Evolutionary conservation across 2,113 vertebrate species (phyloP), one percentile per base, ranked within the genome.

Genomic region (Cephalopterus ornatus): DNA sequence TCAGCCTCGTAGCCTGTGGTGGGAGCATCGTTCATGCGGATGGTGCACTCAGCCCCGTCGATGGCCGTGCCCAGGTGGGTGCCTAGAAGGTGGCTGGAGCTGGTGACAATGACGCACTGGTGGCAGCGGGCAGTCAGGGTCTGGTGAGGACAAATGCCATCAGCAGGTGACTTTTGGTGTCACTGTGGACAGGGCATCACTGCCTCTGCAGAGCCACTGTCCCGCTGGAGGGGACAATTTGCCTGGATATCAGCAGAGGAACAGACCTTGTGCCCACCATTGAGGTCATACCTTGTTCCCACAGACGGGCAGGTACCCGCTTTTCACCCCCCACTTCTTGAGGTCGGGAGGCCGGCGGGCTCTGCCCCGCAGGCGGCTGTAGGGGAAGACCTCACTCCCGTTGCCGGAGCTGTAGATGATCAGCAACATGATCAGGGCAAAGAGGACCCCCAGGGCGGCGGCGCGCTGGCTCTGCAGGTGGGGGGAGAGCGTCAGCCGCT

Each of bases 11-110:
- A 99, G 53, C 98, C 98, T 0, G 98, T 96, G 30, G 99, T 99
- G 56, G 99, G 99, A 0, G 99, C 99, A 0, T 99, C 99, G 1
- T 99, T 99, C 99, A 99, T 99, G 72, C 99, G 99, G 87, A 99
- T 99, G 27, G 99, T 98, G 41, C 99, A 99, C 95, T 99, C 98
- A 0, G 98, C 96, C 8, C 65, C 95, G 46, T 99, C 98, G 4
- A 99, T 99, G 96, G 98, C 98, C 0, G 97, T 50, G 14, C 99
- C 99, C 24, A 99, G 98, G 61, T 81, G 97, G 39, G 96, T 98
- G 71, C 99, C 98, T 68, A 99, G 97, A 22, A 99, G 97, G 85
- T 99, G 99, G 97, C 99, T 99, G 93, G 99, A 99, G 96, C 99
- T 99, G n/a, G 98, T 99, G 97, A 99, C 97, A 28, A 99, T 92